Evolutionary conservation across 2,113 vertebrate genomes (phyloP).

Genomic region (Lontra canadensis): DNA sequence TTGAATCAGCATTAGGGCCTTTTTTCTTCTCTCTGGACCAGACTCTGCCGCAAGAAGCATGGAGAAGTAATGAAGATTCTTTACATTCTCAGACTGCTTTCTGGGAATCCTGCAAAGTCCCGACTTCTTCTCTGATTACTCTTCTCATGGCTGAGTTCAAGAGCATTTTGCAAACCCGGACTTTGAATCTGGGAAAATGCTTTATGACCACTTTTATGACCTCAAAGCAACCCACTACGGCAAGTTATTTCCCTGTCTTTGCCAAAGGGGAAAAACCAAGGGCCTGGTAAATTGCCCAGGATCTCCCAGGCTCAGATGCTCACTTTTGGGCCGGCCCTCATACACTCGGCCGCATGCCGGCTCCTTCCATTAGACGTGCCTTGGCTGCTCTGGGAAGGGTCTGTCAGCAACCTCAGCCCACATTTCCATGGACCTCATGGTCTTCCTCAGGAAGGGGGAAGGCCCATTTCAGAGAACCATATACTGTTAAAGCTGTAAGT

Average conservation of each 20-base stretch:
- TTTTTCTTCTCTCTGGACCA: constrained; percentile 34
- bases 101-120: constrained; percentile 69
- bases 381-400: constrained; percentile 25
- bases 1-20: background rate
- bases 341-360: constrained; percentile 2
- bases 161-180: constrained; percentile 73
- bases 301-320: constrained; percentile 58
- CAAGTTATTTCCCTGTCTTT: constrained; percentile 68
- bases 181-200: constrained; percentile 78
- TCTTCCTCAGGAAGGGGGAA: constrained; percentile 54
- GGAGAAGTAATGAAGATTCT: constrained; percentile 71
- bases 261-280: constrained; percentile 72
- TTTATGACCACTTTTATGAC: constrained; percentile 80
- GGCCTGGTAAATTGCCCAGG: constrained; percentile 71
- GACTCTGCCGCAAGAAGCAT: constrained; percentile 52
- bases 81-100: constrained; percentile 74
- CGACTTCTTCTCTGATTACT: constrained; percentile 75
- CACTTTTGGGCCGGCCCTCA: background rate
- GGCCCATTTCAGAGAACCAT: background rate
- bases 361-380: constrained; percentile 42
- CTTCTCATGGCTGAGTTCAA: constrained; percentile 76
- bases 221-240: constrained; percentile 69
- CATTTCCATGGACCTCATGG: background rate
- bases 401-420: constrained; percentile 61
- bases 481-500: background rate